Conservation (phyloP, 2,113 vertebrate genomes). For the Tylochromis polylepis region DNA sequence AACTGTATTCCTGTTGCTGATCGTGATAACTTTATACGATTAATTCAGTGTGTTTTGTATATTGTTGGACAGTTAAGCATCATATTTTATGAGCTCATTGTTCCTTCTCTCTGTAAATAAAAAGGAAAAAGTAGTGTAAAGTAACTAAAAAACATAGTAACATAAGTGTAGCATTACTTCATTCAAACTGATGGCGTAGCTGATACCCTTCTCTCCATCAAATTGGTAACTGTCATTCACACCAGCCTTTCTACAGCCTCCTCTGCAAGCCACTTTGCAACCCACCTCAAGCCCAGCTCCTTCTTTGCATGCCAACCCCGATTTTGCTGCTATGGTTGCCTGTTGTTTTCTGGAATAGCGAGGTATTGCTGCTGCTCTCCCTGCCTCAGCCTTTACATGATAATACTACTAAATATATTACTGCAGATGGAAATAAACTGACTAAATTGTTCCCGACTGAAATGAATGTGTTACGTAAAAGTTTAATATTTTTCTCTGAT, state of each 20-base stretch:
- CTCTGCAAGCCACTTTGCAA: background rate
- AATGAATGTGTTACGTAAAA: background rate
- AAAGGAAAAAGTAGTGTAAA: background rate
- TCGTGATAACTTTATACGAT: accelerated
- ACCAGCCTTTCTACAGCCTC: accelerated
- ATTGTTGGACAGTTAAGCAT: background rate
- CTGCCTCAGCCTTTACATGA: background rate
- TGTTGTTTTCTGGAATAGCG: background rate
- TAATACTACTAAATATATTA: background rate
- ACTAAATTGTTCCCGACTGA: background rate
- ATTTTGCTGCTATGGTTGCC: background rate
- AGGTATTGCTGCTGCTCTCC: background rate
- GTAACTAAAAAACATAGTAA: background rate
- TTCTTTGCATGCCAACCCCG: background rate
- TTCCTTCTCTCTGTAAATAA: background rate
- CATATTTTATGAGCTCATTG: background rate
- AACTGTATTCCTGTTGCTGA: background rate
- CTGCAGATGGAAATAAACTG: background rate
- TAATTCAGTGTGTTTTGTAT: background rate
- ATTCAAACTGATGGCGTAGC: background rate
- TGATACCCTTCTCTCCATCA: background rate
- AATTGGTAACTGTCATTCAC: background rate
- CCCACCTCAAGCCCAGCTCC: background rate
- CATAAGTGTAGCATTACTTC: background rate
- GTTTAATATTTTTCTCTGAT: background rate